Base-by-base conservation (phyloP, 2,888 invertebrate species). In the Abscondita cerata region DNA sequence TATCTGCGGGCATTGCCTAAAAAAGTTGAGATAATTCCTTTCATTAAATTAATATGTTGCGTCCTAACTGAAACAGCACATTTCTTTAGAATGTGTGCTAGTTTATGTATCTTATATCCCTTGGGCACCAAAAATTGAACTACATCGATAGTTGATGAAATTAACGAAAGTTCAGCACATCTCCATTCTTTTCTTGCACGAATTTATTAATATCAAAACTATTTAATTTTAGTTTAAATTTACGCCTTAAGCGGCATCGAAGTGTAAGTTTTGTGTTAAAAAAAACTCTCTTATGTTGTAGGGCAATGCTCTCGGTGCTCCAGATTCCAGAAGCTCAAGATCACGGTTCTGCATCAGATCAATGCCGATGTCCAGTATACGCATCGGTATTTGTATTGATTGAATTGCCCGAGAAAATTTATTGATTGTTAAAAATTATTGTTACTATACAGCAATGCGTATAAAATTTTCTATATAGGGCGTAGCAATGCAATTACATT, bases 291-390 rank as follows among this genome's bases (percentile, higher is more conserved):
- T 18, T 62, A 54, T 51, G 54, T 57, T 58, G 52, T 56, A 62
- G 66, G 66, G 63, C 63, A 63, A 66, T 60, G 62, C 60, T 60
- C 66, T 66, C 66, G 34, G 63, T 66, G 66, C 66, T 66, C 66
- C 57, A 66, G 62, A 66, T 66, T 63, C 66, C 57, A 52, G 61
- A 48, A 60, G 60, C 64, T 60, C 64, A 64, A 64, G 64, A 64
- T 64, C 64, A 60, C 60, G 64, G 64, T 36, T 64, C 38, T 46
- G 50, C 46, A 59, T 54, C 13, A 18, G 18, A 19, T 59, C 57
- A 59, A 60, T 60, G 60, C 60, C 59, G 60, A 19, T 44, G 53
- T 52, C 60, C 56, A 57, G 56, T 57, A 47, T 60, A 64, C 59
- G 60, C 64, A 60, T 64, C 60, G 64, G 64, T 48, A 64, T 64